A percentile compares a stretch with the other conserved stretches of the same genome.
These are phyloP conservation scores for Scolopax bukidnonensis DNA, from an alignment of 2,797 vertebrate species.

Conservation along the genomic window DNA sequence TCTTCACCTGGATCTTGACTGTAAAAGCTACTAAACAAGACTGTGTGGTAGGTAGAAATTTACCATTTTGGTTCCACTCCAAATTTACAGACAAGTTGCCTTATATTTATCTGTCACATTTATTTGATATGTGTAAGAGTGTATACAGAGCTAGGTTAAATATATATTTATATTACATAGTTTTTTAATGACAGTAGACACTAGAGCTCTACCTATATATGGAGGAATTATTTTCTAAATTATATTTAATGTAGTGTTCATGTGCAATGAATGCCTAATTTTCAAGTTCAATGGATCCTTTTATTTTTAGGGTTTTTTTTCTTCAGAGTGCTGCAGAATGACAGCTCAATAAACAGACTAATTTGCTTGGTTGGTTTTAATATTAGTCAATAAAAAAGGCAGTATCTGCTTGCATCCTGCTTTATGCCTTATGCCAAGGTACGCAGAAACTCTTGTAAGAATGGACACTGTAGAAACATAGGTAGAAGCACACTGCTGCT, in stretches of 20 bases:
- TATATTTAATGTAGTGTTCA: neutral
- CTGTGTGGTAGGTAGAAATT: neutral
- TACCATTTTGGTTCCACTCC: neutral
- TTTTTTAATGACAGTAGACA: neutral
- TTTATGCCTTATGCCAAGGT: neutral
- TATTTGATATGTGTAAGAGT: neutral
- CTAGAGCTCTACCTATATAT: neutral
- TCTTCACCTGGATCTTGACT: neutral
- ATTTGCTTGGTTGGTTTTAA: neutral
- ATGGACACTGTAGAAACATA: neutral
- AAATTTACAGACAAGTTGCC: neutral
- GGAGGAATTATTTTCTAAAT: neutral
- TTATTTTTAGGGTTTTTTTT: neutral
- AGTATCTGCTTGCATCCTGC: fast-evolving
- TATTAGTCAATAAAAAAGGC: neutral
- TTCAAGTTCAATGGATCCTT: neutral
- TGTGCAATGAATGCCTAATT: neutral
- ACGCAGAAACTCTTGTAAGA: neutral
- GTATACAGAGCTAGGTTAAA: neutral
- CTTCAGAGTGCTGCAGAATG: neutral
- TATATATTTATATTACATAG: neutral
- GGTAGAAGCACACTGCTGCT: neutral
- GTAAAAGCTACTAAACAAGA: neutral
- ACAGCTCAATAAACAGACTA: neutral
- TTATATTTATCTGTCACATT: neutral